Evolutionary conservation across 2,888 invertebrate species (phyloP), one percentile per base, ranked within the genome.

Genomic region (Heliconius ismenius): DNA sequence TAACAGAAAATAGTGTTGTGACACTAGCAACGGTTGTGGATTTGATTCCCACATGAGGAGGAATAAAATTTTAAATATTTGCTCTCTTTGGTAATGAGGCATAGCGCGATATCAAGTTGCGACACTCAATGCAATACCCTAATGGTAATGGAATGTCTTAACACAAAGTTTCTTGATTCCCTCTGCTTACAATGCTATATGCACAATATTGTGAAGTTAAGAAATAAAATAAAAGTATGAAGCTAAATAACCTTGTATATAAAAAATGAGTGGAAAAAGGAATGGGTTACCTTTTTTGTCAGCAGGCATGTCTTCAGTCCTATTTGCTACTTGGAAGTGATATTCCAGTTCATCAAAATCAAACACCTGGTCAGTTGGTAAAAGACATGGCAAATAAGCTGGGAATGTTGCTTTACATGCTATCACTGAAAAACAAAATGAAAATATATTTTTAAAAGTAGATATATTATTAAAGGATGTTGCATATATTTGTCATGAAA

Each of bases 331-430:
- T 89, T 96, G 95, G 82, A 96, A 96, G 87, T 96, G 96, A 84
- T 96, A 96, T 85, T 97, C 96, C 79, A 97, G 90, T 86, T 98
- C 97, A 86, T 98, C 98, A 85, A 97, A 97, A 86, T 98, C 98
- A 89, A 98, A 98, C 60, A 99, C 97, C 94, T 99, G 98, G 92
- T 99, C 99, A 82, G 97, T 97, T 0, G 98, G 98, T 84, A 98
- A 91, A 39, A 99, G 93, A 6, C 98, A 98, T 79, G 97, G 96
- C 64, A 98, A 89, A 87, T 98, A 98, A 3, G 98, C 96, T 10
- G 98, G 97, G 87, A 96, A 96, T 81, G 96, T 95, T 0, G 98
- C 96, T 86, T 98, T 97, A 85, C 97, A 97, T 3, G 98, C 97
- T 86, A 99, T 98, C 83, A 99, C 98, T 98, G 93, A 74, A 91